These are phyloP conservation scores for Saccopteryx leptura DNA, from an alignment of 2,113 vertebrate genomes.

Conservation along the genomic window DNA sequence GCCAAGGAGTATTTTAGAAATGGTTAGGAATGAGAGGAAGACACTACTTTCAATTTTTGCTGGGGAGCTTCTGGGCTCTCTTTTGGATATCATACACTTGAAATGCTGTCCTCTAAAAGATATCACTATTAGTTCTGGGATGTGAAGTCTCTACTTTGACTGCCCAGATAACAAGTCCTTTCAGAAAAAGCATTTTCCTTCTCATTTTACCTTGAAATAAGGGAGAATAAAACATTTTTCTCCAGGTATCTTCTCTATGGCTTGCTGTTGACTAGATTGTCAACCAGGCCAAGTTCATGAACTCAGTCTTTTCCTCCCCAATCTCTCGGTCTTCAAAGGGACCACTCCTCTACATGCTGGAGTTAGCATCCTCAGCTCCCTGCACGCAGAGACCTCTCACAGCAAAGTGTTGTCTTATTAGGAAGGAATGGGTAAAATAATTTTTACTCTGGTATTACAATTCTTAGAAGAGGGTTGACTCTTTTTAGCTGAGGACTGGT, in stretches of 20 bases:
- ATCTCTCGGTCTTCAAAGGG: not conserved
- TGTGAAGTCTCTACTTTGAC: not conserved
- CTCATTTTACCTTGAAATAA: slow-evolving; percentile 49
- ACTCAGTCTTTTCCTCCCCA: not conserved
- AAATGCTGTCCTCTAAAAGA: not conserved
- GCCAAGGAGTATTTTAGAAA: not conserved
- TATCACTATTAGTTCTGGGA: not conserved
- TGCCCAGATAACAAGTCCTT: not conserved
- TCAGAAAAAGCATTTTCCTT: not conserved
- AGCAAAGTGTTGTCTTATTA: not conserved
- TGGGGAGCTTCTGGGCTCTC: not conserved
- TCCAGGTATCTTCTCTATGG: not conserved
- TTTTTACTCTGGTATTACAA: not conserved
- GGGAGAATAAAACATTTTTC: not conserved
- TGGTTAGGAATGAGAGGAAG: not conserved
- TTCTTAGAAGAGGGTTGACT: not conserved
- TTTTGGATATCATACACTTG: not conserved
- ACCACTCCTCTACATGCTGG: not conserved
- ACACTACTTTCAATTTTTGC: not conserved
- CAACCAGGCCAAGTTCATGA: not conserved
- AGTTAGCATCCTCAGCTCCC: not conserved
- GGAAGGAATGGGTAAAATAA: not conserved
- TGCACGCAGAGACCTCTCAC: not conserved
- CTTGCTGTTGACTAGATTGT: not conserved
- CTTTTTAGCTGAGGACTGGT: not conserved